These are phyloP conservation scores for Drosophila ambigua DNA, from an alignment of 1,140 invertebrate genomes.

Conservation along the genomic window DNA sequence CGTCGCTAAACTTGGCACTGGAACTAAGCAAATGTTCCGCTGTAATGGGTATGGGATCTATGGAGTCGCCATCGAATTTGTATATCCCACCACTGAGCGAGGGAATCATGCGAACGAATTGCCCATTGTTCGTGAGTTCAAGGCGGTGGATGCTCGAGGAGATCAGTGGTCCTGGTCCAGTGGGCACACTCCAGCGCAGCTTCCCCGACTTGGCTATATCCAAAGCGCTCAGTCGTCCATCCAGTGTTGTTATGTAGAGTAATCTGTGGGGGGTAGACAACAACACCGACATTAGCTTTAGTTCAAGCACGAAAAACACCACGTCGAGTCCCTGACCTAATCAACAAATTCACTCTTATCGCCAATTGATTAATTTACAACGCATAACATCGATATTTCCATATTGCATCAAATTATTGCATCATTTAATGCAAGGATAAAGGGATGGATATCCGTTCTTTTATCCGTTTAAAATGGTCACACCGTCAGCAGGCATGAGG, in stretches of 20 bases:
- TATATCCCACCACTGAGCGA: conserved; percentile 95
- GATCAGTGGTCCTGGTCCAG: conserved; percentile 89
- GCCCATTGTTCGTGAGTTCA: conserved; percentile 93
- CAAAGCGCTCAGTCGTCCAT: conserved; percentile 92
- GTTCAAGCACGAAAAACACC: too few relatives aligned
- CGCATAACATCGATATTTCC: neutral
- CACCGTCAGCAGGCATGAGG: conserved; percentile 16
- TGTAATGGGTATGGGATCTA: conserved; percentile 93
- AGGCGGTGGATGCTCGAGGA: conserved; percentile 93
- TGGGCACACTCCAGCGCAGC: conserved; percentile 90
- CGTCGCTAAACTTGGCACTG: conserved; percentile 93
- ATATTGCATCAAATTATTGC: neutral
- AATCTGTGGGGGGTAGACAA: conserved; percentile 85
- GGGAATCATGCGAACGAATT: conserved; percentile 94
- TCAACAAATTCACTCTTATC: conserved; percentile 14
- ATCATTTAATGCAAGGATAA: conserved; percentile 23
- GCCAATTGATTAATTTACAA: neutral
- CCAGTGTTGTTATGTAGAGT: conserved; percentile 93
- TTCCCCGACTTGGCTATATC: conserved; percentile 88
- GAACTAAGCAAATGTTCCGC: conserved; percentile 93
- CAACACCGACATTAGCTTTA: neutral
- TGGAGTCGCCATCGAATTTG: conserved; percentile 94
- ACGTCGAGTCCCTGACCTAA: conserved; percentile 2
- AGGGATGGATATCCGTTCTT: neutral
- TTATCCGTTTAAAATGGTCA: conserved; percentile 8